Evolutionary conservation across 2,797 vertebrate genomes (phyloP).

Genomic region (Centroberyx gerrardi): DNA sequence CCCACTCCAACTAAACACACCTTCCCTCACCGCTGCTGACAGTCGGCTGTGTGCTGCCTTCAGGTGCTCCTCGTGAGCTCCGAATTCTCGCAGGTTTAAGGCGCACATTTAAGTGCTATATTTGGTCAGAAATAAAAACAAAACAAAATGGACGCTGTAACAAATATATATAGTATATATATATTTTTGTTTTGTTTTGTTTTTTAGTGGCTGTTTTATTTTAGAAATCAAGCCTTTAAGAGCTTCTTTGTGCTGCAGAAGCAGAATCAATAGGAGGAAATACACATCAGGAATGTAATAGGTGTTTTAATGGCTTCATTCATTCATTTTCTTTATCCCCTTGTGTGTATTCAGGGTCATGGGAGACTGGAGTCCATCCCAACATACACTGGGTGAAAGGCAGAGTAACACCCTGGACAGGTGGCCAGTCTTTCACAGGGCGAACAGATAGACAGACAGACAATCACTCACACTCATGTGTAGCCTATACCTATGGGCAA

Average conservation of each 20-base stretch:
- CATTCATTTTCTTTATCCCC: too few relatives aligned
- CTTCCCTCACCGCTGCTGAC: constrained; percentile 71
- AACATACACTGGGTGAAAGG: too few relatives aligned
- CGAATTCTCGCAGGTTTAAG: background rate
- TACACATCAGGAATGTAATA: background rate
- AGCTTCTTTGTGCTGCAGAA: background rate
- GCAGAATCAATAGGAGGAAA: background rate
- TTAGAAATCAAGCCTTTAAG: too few relatives aligned
- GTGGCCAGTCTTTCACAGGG: background rate
- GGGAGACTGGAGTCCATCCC: too few relatives aligned
- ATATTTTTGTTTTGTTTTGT: too few relatives aligned
- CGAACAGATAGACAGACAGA: too few relatives aligned
- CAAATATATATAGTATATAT: too few relatives aligned
- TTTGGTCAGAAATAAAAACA: background rate
- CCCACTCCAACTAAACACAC: constrained; percentile 78
- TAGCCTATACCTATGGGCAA: too few relatives aligned
- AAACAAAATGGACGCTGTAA: background rate
- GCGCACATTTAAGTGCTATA: background rate
- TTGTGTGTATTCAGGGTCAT: too few relatives aligned
- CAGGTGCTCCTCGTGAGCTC: constrained; percentile 3
- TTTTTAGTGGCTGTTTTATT: too few relatives aligned
- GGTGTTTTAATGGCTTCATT: background rate
- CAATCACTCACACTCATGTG: too few relatives aligned
- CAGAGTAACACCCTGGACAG: background rate
- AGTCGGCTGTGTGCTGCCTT: constrained; percentile 68